phyloP scores from a whole-genome alignment of 2,113 vertebrate genomes.

The Chelonoidis abingdonii region DNA sequence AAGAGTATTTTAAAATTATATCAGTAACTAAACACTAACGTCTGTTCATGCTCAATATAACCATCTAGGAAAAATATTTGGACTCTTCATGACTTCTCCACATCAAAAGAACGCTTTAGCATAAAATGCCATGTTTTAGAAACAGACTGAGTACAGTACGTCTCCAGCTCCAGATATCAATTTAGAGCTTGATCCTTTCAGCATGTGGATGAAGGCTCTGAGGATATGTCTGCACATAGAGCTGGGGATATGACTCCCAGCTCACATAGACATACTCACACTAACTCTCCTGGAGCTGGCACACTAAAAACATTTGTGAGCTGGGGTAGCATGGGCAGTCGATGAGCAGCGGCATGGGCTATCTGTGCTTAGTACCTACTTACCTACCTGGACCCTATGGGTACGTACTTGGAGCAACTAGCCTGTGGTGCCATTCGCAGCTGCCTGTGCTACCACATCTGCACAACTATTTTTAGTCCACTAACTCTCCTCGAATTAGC shows the following conservation, averaged over 20 bases:
- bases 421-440: not conserved
- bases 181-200: not conserved
- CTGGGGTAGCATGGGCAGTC: not conserved
- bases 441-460: not conserved
- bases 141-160: not conserved
- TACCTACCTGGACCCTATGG: not conserved
- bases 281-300: not conserved
- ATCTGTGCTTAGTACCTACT: not conserved
- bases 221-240: no score
- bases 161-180: not conserved
- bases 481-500: not conserved
- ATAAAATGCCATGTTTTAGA: not conserved
- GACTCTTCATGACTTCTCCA: not conserved
- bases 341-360: not conserved
- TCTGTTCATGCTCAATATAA: not conserved
- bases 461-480: not conserved
- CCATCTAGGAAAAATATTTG: not conserved
- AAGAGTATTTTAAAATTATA: not conserved
- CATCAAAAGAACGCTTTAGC: not conserved
- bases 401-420: not conserved
- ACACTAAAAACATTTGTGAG: not conserved
- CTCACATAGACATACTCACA: not conserved
- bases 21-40: not conserved
- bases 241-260: not conserved
- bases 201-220: not conserved